These are phyloP conservation scores for Deilephila porcellus DNA, from an alignment of 2,888 invertebrate genomes.

Conservation along the genomic window DNA sequence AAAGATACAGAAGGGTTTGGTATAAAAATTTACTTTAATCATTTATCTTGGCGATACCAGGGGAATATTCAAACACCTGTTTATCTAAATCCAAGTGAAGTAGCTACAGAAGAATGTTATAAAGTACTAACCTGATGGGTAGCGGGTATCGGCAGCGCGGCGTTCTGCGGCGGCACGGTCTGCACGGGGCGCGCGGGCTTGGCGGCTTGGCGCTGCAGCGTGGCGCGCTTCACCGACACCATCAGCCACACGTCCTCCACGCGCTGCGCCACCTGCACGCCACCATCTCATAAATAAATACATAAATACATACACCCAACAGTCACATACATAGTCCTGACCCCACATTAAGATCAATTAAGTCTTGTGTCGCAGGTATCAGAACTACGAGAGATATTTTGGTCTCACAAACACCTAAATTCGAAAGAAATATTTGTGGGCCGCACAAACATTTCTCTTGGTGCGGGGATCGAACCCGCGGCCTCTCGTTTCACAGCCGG, in stretches of 20 bases:
- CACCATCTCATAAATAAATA: not conserved
- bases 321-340: not conserved
- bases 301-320: too few species aligned
- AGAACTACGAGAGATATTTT: not conserved
- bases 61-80: too few species aligned
- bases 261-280: conserved; percentile 92
- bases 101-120: not conserved
- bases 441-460: too few species aligned
- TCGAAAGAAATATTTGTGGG: not conserved
- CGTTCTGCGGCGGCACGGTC: conserved; percentile 91
- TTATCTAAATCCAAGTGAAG: too few species aligned
- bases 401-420: not conserved
- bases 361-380: too few species aligned
- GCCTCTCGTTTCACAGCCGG: too few species aligned
- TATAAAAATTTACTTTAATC: too few species aligned
- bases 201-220: conserved; percentile 88
- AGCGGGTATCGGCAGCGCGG: conserved; percentile 58
- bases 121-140: conserved; percentile 62
- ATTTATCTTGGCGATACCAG: too few species aligned
- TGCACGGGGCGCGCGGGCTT: conserved; percentile 91
- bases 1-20: too few species aligned
- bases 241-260: conserved; percentile 97
- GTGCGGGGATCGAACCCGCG: too few species aligned
- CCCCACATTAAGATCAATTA: not conserved
- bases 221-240: conserved; percentile 93